Base-by-base conservation (phyloP, 2,113 vertebrate species). In the Clarias batrachus region DNA sequence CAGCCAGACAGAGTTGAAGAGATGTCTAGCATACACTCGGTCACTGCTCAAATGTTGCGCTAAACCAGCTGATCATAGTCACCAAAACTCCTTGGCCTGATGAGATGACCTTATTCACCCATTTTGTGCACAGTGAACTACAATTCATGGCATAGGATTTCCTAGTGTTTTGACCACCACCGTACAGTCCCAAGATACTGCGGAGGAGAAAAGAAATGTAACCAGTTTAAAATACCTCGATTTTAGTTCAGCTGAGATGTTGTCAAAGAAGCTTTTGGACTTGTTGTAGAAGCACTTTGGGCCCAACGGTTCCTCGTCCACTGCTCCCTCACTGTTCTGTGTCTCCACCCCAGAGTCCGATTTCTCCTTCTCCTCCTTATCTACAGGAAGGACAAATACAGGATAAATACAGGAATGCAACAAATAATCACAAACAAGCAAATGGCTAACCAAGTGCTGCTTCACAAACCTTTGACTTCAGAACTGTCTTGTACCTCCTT, bases 261-360 rank as follows among this genome's bases (percentile, higher is more conserved):
- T 99, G 92, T 99, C 98, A 84, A 97, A 99, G 93, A 99, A 99
- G 3, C 96, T 98, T 92, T 99, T 99, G 81, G 97, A 94, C 89
- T 96, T 99, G 93, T 99, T 95, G 4, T 99, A 99, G 88, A 97
- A 99, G 91, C 95, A 97, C 88, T 97, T 98, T 54, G 97, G 96
- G 30, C 96, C 97, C 83, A 96, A 92, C 3, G 90, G 92, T 68
- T 95, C 94, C 25, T 96, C 94, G 41, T 96, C 95, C n/a, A 92
- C 78, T 0, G 91, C 93, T 0, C 89, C 87, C 23, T 93, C 95
- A 1, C 90, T 94, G 82, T 91, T 94, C 57, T 52, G 88, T 0
- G 27, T 41, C 93, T 96, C 95, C 41, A 96, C 93, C 0, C 94
- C 93, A 13, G 95, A 91, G 66, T 96, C 96, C 21, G 92, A 93